Conservation (phyloP, 2,888 invertebrate genomes). For the Parasteatoda lunata region DNA sequence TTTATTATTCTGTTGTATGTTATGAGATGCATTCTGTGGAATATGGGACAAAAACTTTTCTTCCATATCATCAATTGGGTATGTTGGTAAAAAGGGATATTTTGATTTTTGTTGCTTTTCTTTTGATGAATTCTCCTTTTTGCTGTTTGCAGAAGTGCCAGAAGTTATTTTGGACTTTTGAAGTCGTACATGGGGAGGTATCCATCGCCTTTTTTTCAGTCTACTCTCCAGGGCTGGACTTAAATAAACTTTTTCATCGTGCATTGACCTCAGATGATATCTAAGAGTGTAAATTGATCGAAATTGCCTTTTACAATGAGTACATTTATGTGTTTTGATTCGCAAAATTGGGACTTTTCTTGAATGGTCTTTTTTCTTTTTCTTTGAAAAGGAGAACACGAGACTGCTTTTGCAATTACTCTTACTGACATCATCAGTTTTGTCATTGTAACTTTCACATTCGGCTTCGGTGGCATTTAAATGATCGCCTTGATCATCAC, state of each 20-base stretch:
- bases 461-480: conserved; percentile 20
- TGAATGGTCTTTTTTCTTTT: conserved; percentile 38
- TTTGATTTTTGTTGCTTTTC: conserved; percentile 22
- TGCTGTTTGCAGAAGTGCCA: neutral
- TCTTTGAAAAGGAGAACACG: conserved; percentile 12
- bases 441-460: neutral
- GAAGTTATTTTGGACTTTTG: conserved; percentile 59
- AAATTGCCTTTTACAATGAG: conserved; percentile 63
- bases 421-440: conserved; percentile 9
- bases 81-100: conserved; percentile 42
- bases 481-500: conserved; percentile 1
- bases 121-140: conserved; percentile 6
- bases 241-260: conserved; percentile 62
- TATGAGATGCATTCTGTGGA: conserved; percentile 34
- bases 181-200: conserved; percentile 49
- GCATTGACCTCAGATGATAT: conserved; percentile 65
- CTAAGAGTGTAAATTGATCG: conserved; percentile 65
- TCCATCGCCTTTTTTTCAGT: conserved; percentile 61
- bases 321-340: conserved; percentile 63
- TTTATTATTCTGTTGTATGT: conserved; percentile 32
- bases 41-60: conserved; percentile 48
- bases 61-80: conserved; percentile 56
- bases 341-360: conserved; percentile 58
- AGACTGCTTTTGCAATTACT: neutral
- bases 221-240: conserved; percentile 63